phyloP scores from a whole-genome alignment of 2,113 vertebrate genomes.

The Glaucidium brasilianum region DNA sequence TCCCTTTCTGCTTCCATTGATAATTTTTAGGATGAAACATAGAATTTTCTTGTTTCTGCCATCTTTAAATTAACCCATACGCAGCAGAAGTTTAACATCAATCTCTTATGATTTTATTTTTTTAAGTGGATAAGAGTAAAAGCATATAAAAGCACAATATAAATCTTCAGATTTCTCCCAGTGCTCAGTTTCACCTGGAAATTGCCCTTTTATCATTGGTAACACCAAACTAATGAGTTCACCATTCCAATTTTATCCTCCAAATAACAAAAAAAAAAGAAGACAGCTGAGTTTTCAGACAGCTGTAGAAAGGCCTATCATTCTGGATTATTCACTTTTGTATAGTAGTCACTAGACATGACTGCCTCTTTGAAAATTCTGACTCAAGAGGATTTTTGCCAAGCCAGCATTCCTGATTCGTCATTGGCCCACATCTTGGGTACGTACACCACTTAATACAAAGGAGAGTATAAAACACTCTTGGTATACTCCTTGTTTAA shows the following conservation, averaged over 20 bases:
- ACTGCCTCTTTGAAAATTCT: background rate
- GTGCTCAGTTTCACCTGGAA: background rate
- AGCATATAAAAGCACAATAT: background rate
- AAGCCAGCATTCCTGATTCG: background rate
- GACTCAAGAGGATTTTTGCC: background rate
- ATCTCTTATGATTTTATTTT: background rate
- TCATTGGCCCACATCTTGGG: background rate
- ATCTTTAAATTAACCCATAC: background rate
- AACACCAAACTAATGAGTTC: background rate
- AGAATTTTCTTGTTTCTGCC: background rate
- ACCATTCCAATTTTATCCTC: background rate
- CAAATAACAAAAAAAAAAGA: background rate
- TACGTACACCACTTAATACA: background rate
- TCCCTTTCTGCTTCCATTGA: background rate
- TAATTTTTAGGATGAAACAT: background rate
- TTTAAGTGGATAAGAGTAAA: background rate
- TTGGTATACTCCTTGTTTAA: background rate
- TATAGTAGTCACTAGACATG: background rate
- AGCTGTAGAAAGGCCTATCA: background rate
- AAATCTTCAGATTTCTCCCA: background rate
- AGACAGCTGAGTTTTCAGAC: background rate
- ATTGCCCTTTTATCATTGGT: background rate
- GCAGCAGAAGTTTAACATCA: background rate
- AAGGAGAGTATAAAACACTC: background rate
- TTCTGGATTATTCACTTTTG: background rate